Conservation (phyloP, 1,140 invertebrate genomes). For the Drosophila suzukii region DNA sequence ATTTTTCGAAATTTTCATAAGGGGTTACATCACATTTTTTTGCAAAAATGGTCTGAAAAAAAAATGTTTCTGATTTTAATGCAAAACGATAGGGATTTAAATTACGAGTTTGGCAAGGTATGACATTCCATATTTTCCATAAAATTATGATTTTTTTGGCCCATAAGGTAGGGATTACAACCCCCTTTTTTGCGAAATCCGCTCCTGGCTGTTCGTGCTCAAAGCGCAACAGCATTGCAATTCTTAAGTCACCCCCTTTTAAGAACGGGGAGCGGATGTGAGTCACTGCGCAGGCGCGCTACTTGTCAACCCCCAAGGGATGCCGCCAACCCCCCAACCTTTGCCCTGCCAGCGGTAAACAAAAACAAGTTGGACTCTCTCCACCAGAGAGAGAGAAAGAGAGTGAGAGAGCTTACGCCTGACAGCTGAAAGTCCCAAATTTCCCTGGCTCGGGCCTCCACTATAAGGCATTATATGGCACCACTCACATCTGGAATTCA, state of each 20-base stretch:
- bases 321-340: slow-evolving; percentile 28
- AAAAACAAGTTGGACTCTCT: slow-evolving; percentile 70
- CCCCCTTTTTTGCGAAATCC: neutral
- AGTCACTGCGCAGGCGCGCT: slow-evolving; percentile 54
- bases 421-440: slow-evolving; percentile 58
- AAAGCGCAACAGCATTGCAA: slow-evolving; percentile 63
- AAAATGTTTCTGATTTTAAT: too few species aligned
- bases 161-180: too few species aligned
- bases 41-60: too few species aligned
- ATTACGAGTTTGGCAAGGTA: too few species aligned
- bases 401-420: slow-evolving; percentile 43
- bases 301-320: slow-evolving; percentile 53
- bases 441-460: slow-evolving; percentile 45
- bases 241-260: slow-evolving; percentile 40
- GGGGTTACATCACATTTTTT: too few species aligned
- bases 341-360: slow-evolving; percentile 59
- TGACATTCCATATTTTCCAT: too few species aligned
- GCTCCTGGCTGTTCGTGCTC: slow-evolving; percentile 26
- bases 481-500: slow-evolving; percentile 62
- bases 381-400: slow-evolving; percentile 32
- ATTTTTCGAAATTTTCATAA: too few species aligned
- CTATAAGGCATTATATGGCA: slow-evolving; percentile 7
- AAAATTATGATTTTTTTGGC: too few species aligned
- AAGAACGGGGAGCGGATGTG: slow-evolving; percentile 12
- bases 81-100: too few species aligned